These are phyloP conservation scores for Drosophila trapezifrons DNA, from an alignment of 1,140 invertebrate species.

Conservation along the genomic window DNA sequence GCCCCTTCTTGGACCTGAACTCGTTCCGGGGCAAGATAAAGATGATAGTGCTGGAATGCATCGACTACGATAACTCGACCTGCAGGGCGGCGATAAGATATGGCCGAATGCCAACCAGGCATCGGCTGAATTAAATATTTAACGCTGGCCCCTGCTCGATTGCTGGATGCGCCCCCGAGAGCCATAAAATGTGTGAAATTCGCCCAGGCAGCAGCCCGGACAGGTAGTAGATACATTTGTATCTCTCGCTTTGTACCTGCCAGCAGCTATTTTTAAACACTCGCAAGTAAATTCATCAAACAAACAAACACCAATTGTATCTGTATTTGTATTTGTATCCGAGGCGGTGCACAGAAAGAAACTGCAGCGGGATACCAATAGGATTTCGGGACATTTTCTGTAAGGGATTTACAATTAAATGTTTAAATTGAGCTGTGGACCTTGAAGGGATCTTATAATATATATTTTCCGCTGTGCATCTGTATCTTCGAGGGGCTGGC, in stretches of 20 bases:
- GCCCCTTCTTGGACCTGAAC: slow-evolving; percentile 36
- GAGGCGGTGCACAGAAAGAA: slow-evolving; percentile 13
- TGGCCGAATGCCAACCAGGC: slow-evolving; percentile 24
- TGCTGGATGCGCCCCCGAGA: slow-evolving; percentile 33
- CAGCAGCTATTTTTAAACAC: slow-evolving; percentile 69
- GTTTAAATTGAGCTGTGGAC: neutral
- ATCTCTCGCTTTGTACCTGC: slow-evolving; percentile 72
- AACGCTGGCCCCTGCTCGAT: slow-evolving; percentile 19
- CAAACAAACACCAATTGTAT: slow-evolving; percentile 66
- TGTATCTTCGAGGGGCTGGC: slow-evolving; percentile 16
- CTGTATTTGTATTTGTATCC: slow-evolving; percentile 36
- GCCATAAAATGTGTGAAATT: slow-evolving; percentile 71
- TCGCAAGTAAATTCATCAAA: slow-evolving; percentile 75
- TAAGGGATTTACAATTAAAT: no score
- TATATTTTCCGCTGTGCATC: neutral
- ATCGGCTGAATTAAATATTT: slow-evolving; percentile 64
- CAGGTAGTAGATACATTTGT: slow-evolving; percentile 77
- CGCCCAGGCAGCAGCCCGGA: slow-evolving; percentile 39
- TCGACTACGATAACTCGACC: slow-evolving; percentile 38
- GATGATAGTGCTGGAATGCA: slow-evolving; percentile 33
- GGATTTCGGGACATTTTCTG: neutral
- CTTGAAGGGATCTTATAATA: neutral
- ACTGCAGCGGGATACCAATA: neutral
- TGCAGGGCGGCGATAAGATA: slow-evolving; percentile 37
- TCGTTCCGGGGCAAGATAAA: neutral